Base-by-base conservation (phyloP, 1,140 invertebrate genomes). In the Holotrichia oblita region DNA sequence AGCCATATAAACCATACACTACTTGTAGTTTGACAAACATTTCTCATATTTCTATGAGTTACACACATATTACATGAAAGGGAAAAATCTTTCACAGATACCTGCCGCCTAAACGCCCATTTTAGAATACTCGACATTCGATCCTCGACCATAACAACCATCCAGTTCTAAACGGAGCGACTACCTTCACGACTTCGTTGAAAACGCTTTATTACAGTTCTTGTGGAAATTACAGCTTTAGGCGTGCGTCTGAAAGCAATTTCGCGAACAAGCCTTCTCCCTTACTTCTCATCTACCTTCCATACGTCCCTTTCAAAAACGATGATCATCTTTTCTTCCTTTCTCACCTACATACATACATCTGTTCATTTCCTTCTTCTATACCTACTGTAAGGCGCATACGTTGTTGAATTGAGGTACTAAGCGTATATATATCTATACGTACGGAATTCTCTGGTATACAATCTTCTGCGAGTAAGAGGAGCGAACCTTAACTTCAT, bases 171-270 rank as follows among this genome's bases (percentile, higher is more conserved):
- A 55, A n/a, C 48, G 4, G 27, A 1, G 27, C 48, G 7, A 17
- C 9, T 14, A 55, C 48, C 48, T 55, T 55, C 48, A 55, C 4
- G 14, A n/a, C 48, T 34, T 55, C 48, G 14, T 17, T 17, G 48
- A 55, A 55, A 55, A 55, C 48, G 48, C 48, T 55, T 55, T 55
- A 55, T 55, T 55, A 55, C 48, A n/a, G 48, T 55, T 55, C 48
- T 55, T n/a, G 48, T 55, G 48, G 48, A 55, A 55, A 55, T 55
- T 55, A 55, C 48, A 55, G 17, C 48, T 55, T 55, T 55, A 55
- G 48, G 48, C 48, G 48, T 17, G 48, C 14, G 48, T n/a, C 48
- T 55, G 48, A 17, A 55, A 55, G 48, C 14, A 55, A 55, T 55
- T 55, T 55, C 48, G 48, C 17, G 48, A 55, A 55, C 48, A 17